Conservation (phyloP, 2,888 invertebrate species). For the Balanococcus diminutus region DNA sequence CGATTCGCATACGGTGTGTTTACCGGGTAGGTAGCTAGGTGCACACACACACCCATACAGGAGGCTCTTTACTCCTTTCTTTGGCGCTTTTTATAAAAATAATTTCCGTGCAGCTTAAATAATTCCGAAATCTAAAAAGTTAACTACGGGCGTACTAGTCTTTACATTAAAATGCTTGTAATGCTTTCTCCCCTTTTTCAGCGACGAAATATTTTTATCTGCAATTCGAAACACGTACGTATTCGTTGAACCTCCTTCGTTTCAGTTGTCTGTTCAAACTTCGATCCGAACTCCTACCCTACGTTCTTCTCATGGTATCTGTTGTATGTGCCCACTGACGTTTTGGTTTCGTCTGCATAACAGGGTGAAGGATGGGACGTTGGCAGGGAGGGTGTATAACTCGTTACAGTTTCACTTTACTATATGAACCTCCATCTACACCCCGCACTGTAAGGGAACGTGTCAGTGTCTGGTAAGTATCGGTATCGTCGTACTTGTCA, state of each 20-base stretch:
- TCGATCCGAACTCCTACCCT: constrained; percentile 45
- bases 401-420: constrained; percentile 2
- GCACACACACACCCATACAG: no score
- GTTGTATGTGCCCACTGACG: neutral
- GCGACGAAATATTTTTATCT: constrained; percentile 44
- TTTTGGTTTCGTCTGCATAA: neutral
- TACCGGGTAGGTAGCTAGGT: no score
- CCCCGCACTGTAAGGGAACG: neutral
- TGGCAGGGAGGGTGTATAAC: neutral
- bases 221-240: constrained; percentile 49
- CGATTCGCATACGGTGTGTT: no score
- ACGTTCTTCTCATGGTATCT: neutral
- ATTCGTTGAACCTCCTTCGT: constrained; percentile 49
- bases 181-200: constrained; percentile 27
- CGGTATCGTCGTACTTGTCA: neutral
- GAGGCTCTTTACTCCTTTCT: neutral
- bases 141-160: neutral
- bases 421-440: neutral
- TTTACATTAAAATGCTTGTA: constrained; percentile 43
- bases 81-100: neutral
- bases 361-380: neutral
- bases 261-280: constrained; percentile 49
- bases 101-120: neutral
- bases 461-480: neutral
- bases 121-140: constrained; percentile 8